Evolutionary conservation across 2,888 invertebrate genomes (phyloP).

Genomic region (Hyalella azteca): DNA sequence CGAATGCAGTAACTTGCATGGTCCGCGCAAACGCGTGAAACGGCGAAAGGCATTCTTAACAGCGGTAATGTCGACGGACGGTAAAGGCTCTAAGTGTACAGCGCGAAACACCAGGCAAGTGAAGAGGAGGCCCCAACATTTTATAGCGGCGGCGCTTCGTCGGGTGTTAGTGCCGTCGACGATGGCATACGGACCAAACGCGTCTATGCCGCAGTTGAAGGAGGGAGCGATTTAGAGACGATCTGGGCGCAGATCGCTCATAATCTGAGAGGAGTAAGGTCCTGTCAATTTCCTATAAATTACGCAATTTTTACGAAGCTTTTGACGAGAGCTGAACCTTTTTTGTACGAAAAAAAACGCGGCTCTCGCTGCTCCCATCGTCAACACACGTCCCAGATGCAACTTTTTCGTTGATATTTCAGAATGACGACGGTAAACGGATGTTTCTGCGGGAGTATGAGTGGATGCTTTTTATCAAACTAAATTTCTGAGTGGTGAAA

Average conservation of each 20-base stretch:
- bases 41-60: conserved; percentile 13
- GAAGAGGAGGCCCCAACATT: not conserved
- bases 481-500: not conserved
- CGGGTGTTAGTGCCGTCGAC: not conserved
- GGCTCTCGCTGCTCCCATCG: not conserved
- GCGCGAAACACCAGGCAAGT: conserved; percentile 5
- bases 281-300: not conserved
- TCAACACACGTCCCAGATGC: not conserved
- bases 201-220: conserved; percentile 36
- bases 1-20: not conserved
- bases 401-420: not conserved
- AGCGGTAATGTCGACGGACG: not conserved
- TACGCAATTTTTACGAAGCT: too few relatives aligned
- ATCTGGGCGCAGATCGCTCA: conserved; percentile 14
- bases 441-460: not conserved
- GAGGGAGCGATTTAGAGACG: conserved; percentile 5
- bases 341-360: not conserved
- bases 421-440: not conserved
- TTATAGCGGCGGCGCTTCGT: not conserved
- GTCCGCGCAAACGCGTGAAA: conserved; percentile 5
- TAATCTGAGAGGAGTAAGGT: not conserved
- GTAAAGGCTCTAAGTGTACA: not conserved
- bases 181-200: conserved; percentile 37
- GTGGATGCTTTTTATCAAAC: not conserved
- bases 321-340: too few relatives aligned